Conservation (phyloP, 2,888 invertebrate genomes). For the Dryobota labecula region DNA sequence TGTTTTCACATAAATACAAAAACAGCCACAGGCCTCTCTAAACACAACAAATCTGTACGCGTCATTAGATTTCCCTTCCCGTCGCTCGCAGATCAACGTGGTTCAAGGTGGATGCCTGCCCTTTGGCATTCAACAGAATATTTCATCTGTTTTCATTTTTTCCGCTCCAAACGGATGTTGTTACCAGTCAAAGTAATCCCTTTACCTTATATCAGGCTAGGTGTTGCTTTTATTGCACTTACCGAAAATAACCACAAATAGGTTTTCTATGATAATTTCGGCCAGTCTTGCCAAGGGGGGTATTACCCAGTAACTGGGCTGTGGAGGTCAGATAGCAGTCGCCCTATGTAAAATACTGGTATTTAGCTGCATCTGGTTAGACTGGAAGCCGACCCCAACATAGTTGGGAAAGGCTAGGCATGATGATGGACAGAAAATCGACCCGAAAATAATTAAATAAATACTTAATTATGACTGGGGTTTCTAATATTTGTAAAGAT, state of each 20-base stretch:
- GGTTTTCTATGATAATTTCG: not conserved
- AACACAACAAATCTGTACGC: slow-evolving; percentile 5
- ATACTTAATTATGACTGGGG: slow-evolving; percentile 3
- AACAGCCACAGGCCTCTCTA: no score
- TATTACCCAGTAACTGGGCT: no score
- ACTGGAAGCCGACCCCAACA: no score
- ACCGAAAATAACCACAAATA: not conserved
- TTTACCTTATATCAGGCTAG: not conserved
- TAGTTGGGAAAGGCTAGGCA: no score
- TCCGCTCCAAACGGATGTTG: slow-evolving; percentile 8
- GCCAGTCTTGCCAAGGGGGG: not conserved
- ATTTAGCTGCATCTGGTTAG: no score
- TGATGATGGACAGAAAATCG: not conserved
- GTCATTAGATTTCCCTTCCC: slow-evolving; percentile 32
- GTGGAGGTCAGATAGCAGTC: no score
- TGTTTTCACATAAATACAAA: not conserved
- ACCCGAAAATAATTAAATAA: not conserved
- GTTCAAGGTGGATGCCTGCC: slow-evolving; percentile 18
- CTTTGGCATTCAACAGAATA: slow-evolving; percentile 22
- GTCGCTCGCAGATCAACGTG: slow-evolving; percentile 4
- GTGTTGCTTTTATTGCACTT: not conserved
- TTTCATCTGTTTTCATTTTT: slow-evolving; percentile 28
- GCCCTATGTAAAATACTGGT: no score
- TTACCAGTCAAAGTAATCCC: slow-evolving; percentile 11
- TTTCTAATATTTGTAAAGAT: slow-evolving; percentile 11